Evolutionary conservation across 2,888 invertebrate genomes (phyloP).

Genomic region (Nemurella pictetii): DNA sequence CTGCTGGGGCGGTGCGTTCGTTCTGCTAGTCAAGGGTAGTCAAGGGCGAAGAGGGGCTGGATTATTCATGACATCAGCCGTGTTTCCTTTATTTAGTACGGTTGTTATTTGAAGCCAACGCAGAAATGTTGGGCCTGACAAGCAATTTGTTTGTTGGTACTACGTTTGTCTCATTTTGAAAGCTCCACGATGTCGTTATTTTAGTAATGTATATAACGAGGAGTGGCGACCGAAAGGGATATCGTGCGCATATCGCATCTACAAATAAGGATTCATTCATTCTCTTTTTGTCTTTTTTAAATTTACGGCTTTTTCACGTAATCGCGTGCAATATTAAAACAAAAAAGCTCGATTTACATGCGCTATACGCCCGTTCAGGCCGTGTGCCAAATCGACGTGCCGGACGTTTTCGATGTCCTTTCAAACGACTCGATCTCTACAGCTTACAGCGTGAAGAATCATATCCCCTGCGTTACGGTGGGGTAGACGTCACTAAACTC

Average conservation of each 20-base stretch:
- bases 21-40: background rate
- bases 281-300: background rate
- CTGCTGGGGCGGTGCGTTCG: background rate
- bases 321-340: background rate
- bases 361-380: background rate
- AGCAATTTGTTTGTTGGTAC: conserved; percentile 15
- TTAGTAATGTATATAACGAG: background rate
- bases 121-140: background rate
- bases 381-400: background rate
- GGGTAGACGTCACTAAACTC: background rate
- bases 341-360: background rate
- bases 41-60: conserved; percentile 3
- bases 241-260: background rate
- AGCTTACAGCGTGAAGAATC: background rate
- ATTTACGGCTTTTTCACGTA: background rate
- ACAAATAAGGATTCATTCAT: background rate
- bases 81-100: conserved; percentile 11
- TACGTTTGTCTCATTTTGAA: conserved; percentile 3
- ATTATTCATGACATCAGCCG: conserved; percentile 21
- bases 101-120: conserved; percentile 16
- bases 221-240: background rate
- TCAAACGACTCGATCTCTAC: background rate
- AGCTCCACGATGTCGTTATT: conserved; percentile 1
- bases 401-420: background rate
- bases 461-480: background rate